phyloP scores from a whole-genome alignment of 1,140 invertebrate species.

The Drosophila watanabei region DNA sequence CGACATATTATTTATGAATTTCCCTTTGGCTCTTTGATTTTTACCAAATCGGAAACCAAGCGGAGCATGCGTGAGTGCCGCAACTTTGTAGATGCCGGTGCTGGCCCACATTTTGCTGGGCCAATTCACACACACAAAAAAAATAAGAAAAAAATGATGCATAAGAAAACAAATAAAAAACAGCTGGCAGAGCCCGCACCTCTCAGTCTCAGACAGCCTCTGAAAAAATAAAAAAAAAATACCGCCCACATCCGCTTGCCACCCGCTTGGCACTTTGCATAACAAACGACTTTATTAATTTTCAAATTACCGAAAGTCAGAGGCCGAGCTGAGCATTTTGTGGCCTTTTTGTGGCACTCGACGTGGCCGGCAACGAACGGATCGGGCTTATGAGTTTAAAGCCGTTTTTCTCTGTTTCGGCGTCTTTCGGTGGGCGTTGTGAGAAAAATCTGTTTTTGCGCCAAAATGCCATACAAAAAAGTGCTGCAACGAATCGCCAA shows the following conservation, averaged over 20 bases:
- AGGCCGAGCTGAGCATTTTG: slow-evolving; percentile 78
- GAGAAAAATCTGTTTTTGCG: slow-evolving; percentile 65
- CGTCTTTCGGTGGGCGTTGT: slow-evolving; percentile 66
- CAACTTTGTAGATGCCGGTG: slow-evolving; percentile 48
- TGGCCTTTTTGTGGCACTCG: slow-evolving; percentile 78
- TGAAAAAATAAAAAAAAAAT: background rate
- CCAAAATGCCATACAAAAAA: slow-evolving; percentile 59
- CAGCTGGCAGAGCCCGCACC: slow-evolving; percentile 57
- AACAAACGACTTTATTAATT: slow-evolving; percentile 85
- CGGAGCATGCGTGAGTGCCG: slow-evolving; percentile 44
- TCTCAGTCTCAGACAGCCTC: background rate
- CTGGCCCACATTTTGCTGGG: slow-evolving; percentile 52
- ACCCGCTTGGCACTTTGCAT: slow-evolving; percentile 78
- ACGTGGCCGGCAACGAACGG: slow-evolving; percentile 35
- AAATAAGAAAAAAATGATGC: background rate
- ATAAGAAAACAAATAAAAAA: slow-evolving; percentile 43
- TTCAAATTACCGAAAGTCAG: slow-evolving; percentile 84
- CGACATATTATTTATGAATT: slow-evolving; percentile 30
- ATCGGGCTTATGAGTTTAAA: slow-evolving; percentile 35
- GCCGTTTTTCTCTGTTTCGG: slow-evolving; percentile 18
- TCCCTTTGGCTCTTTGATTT: slow-evolving; percentile 22
- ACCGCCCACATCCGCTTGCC: slow-evolving; percentile 50
- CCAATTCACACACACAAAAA: slow-evolving; percentile 50
- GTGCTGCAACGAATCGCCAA: slow-evolving; percentile 50
- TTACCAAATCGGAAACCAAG: slow-evolving; percentile 47